Conservation (phyloP, 2,113 vertebrate species). For the Ciconia maguari region DNA sequence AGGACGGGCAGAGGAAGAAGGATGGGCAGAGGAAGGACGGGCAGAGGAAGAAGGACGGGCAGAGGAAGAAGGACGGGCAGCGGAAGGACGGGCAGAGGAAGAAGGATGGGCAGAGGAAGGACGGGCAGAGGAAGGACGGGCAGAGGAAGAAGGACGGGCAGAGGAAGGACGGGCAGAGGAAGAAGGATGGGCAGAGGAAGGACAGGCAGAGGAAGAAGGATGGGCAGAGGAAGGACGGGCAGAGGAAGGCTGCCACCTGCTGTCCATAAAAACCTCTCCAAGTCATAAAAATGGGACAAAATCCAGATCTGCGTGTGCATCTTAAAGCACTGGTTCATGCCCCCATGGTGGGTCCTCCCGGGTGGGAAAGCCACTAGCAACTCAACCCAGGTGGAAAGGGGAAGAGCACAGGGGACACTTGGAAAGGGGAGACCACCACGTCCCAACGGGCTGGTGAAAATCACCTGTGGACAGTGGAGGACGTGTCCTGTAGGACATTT, state of each 20-base stretch:
- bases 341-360: rapidly evolving
- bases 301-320: rapidly evolving
- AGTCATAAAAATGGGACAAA: neutral
- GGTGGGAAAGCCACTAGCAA: neutral
- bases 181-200: neutral
- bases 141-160: neutral
- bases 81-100: neutral
- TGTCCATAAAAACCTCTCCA: neutral
- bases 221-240: neutral
- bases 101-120: neutral
- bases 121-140: neutral
- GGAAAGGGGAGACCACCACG: rapidly evolving
- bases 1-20: no score
- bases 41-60: neutral
- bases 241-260: constrained; percentile 37
- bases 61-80: neutral
- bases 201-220: neutral
- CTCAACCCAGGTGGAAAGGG: neutral
- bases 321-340: no score
- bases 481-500: neutral
- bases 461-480: rapidly evolving
- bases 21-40: neutral
- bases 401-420: rapidly evolving
- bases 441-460: neutral
- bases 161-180: neutral